Conservation (phyloP, 2,797 vertebrate species). For the Myotis myotis region DNA sequence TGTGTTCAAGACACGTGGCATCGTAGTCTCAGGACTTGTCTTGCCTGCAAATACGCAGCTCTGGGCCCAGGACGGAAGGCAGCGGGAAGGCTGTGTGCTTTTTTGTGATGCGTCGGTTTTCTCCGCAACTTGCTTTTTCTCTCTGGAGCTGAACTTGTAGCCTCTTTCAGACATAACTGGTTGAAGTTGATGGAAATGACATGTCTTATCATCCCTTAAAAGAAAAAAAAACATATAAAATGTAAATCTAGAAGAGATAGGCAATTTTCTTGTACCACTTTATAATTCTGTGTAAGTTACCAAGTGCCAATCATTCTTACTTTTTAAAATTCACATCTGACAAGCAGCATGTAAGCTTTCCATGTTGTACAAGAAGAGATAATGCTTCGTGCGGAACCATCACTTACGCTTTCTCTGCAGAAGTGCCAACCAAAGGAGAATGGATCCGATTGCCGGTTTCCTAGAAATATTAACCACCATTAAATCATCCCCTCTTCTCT, state of each 20-base stretch:
- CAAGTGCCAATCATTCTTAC: constrained; percentile 71
- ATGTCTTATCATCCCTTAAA: constrained; percentile 66
- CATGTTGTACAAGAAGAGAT: constrained; percentile 63
- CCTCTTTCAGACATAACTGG: constrained; percentile 57
- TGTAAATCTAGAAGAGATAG: constrained; percentile 74
- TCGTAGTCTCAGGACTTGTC: not conserved
- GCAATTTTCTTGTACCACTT: constrained; percentile 78
- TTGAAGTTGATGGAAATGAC: constrained; percentile 76
- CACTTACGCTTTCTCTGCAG: constrained; percentile 27
- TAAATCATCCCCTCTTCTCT: constrained; percentile 31
- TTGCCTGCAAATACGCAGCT: not conserved
- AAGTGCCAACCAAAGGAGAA: constrained; percentile 37
- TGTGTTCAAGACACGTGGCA: not conserved
- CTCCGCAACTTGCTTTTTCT: not conserved
- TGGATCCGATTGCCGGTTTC: constrained; percentile 53
- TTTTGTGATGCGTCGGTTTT: fast-evolving
- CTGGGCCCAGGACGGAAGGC: not conserved
- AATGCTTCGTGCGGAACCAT: constrained; percentile 53
- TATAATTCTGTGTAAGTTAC: constrained; percentile 74
- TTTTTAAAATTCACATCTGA: constrained; percentile 77
- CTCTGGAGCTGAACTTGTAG: constrained; percentile 56
- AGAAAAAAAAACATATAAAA: constrained; percentile 57
- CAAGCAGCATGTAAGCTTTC: constrained; percentile 65
- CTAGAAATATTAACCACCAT: constrained; percentile 61
- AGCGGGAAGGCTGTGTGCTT: not conserved